Evolutionary conservation across 2,888 invertebrate genomes (phyloP), one percentile per base, ranked within the genome.

Genomic region (Aproaerema taeniolella): DNA sequence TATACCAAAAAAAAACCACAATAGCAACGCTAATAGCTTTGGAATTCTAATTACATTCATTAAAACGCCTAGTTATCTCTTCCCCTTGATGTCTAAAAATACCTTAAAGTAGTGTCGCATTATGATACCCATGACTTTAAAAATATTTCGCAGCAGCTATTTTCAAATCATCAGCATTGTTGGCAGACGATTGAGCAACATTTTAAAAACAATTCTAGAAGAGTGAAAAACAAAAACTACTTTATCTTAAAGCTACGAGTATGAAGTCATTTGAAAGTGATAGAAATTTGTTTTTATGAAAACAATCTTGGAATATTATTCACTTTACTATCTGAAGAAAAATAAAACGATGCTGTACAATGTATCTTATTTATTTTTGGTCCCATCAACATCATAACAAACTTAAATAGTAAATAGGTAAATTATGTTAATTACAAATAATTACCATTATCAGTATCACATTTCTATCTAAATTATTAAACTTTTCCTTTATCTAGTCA

Each of bases 351-450:
- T n/a, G n/a, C n/a, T n/a, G n/a, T n/a, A n/a, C n/a, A 74, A 70
- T n/a, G 16, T 30, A 37, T 30, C 37, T 29, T 37, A 37, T 37
- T 37, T 37, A 37, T 30, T 69, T 71, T 78, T 77, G 78, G 78
- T 78, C 78, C 78, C 74, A 62, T 61, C 31, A 61, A 52, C 31
- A 26, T 39, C 16, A 38, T 38, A 31, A 30, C 29, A 12, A 12
- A 30, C 12, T 30, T 20, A 9, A 37, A 30, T 14, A 20, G 25
- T 25, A 38, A 31, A 7, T 20, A 30, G 12, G 12, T 12, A 16
- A 7, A 30, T 29, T 28, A 36, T n/a, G 12, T 29, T 32, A 40
- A 7, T 30, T 45, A 28, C n/a, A 43, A 41, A 37, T 42, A 31
- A 48, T 45, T 44, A 42, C 40, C 45, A 46, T 42, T 47, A 44